phyloP scores from a whole-genome alignment of 2,888 invertebrate species.

The Gerris lacustris region DNA sequence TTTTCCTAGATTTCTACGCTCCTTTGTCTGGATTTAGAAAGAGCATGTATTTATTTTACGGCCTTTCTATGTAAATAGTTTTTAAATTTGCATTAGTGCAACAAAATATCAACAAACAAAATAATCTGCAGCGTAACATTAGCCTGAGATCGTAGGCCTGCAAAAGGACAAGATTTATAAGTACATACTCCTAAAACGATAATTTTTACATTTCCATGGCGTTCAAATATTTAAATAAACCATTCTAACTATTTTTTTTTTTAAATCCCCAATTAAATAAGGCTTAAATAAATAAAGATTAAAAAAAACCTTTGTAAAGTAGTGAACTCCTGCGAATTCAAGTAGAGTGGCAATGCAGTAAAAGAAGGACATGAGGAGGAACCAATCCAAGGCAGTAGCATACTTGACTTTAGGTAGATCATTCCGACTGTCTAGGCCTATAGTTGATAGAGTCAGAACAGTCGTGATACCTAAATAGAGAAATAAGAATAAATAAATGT shows the following conservation, averaged over 20 bases:
- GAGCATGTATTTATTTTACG: too few species aligned
- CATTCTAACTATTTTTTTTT: background rate
- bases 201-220: too few species aligned
- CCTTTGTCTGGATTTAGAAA: too few species aligned
- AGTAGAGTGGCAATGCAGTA: conserved; percentile 85
- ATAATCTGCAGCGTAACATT: too few species aligned
- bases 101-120: too few species aligned
- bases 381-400: conserved; percentile 91
- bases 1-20: too few species aligned
- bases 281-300: background rate
- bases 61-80: too few species aligned
- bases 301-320: conserved; percentile 67
- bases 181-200: too few species aligned
- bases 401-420: conserved; percentile 85
- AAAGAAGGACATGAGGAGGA: conserved; percentile 80
- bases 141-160: too few species aligned
- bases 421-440: conserved; percentile 75
- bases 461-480: conserved; percentile 63
- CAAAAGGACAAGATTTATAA: too few species aligned
- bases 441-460: conserved; percentile 82
- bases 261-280: background rate
- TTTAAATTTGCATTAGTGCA: too few species aligned
- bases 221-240: too few species aligned
- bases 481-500: background rate
- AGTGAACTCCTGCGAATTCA: conserved; percentile 93